Evolutionary conservation across 2,113 vertebrate species (phyloP).

Genomic region (Argyrosomus japonicus): DNA sequence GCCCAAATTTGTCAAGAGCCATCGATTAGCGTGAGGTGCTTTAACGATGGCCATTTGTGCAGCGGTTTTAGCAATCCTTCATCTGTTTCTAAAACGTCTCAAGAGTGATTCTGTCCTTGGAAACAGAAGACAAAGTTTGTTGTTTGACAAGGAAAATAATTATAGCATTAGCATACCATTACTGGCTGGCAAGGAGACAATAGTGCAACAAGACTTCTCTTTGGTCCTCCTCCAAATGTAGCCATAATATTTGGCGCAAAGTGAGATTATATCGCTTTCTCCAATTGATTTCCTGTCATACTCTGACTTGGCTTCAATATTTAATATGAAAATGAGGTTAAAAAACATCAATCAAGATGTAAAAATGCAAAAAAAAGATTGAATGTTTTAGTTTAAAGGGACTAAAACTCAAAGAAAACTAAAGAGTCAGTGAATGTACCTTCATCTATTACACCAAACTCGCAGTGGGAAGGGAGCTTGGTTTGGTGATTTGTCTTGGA

Average conservation of each 20-base stretch:
- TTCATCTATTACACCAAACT: slow-evolving; percentile 20
- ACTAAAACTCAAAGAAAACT: neutral
- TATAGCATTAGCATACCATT: slow-evolving; percentile 62
- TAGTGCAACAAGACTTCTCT: slow-evolving; percentile 42
- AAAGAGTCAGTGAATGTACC: neutral
- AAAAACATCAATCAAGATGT: slow-evolving; percentile 35
- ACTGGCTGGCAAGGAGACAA: slow-evolving; percentile 53
- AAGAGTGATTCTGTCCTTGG: slow-evolving; percentile 46
- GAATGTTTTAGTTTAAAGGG: neutral
- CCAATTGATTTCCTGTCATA: slow-evolving; percentile 37
- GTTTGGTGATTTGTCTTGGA: slow-evolving; percentile 22
- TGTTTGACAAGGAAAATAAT: slow-evolving; percentile 63
- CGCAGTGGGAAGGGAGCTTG: neutral
- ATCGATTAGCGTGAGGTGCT: neutral
- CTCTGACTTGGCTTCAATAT: slow-evolving; percentile 16
- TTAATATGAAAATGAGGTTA: neutral
- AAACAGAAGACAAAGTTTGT: slow-evolving; percentile 43
- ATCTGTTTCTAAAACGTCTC: slow-evolving; percentile 30
- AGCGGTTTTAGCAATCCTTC: slow-evolving; percentile 1
- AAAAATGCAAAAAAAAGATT: slow-evolving; percentile 4
- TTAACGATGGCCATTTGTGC: slow-evolving; percentile 7
- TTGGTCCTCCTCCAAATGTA: slow-evolving; percentile 53
- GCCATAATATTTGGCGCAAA: slow-evolving; percentile 35
- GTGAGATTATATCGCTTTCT: slow-evolving; percentile 12
- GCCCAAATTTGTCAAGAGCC: slow-evolving; percentile 22